Percentiles rank a stretch among this genome's conserved stretches.
phyloP scores from a whole-genome alignment of 2,888 invertebrate genomes.

The Leucophora obtusa region DNA sequence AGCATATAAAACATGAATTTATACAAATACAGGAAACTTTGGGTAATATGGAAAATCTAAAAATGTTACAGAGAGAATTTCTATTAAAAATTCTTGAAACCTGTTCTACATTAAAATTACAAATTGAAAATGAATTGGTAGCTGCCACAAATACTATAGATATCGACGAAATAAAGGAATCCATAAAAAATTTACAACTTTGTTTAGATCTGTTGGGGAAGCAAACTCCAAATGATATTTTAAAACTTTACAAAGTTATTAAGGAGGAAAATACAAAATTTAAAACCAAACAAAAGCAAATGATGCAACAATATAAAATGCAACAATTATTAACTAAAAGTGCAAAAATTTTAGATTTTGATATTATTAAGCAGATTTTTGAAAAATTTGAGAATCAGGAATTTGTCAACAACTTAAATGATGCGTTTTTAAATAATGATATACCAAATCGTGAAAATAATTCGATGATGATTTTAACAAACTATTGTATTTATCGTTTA shows the following conservation, averaged over 20 bases:
- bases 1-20: constrained; percentile 84
- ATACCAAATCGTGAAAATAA: constrained; percentile 75
- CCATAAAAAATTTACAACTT: constrained; percentile 82
- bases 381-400: constrained; percentile 64
- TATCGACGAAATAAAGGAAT: constrained; percentile 83
- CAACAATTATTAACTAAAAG: constrained; percentile 85
- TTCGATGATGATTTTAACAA: constrained; percentile 85
- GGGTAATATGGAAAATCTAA: constrained; percentile 85
- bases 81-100: constrained; percentile 86
- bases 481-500: constrained; percentile 87
- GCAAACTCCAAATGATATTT: constrained; percentile 81
- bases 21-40: constrained; percentile 85
- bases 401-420: constrained; percentile 67
- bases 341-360: constrained; percentile 84
- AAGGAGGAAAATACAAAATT: constrained; percentile 84
- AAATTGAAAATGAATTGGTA: constrained; percentile 86
- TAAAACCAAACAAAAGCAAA: constrained; percentile 84
- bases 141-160: constrained; percentile 84
- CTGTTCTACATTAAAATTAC: constrained; percentile 86
- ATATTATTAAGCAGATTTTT: constrained; percentile 83
- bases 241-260: constrained; percentile 82
- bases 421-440: constrained; percentile 58
- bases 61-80: constrained; percentile 85
- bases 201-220: constrained; percentile 81
- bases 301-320: constrained; percentile 85